Conservation (phyloP, 2,797 vertebrate species). For the Parotocinclus haroldoi region DNA sequence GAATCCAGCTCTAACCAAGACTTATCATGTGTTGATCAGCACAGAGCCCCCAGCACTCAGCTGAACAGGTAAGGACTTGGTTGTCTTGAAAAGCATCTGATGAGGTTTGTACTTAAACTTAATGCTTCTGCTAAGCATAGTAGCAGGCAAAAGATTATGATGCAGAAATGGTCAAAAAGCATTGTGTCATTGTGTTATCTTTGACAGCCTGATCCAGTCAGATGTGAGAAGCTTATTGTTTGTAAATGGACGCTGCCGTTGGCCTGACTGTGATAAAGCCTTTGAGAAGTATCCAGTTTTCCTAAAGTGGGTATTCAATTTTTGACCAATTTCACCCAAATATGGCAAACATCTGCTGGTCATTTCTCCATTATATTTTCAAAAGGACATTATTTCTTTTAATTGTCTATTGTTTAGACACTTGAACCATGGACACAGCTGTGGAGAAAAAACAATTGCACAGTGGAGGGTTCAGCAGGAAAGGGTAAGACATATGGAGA, state of each 20-base stretch:
- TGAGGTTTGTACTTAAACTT: not conserved
- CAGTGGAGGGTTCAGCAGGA: constrained; percentile 79
- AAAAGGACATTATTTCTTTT: not conserved
- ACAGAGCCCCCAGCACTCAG: constrained; percentile 6
- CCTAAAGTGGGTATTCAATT: constrained; percentile 27
- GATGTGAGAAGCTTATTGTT: constrained; percentile 58
- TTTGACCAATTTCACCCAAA: not conserved
- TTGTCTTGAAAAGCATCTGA: no score
- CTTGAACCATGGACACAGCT: constrained; percentile 70
- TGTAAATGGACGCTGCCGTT: constrained; percentile 70
- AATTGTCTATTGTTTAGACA: constrained; percentile 62
- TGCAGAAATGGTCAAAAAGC: not conserved
- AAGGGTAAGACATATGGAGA: constrained; percentile 74
- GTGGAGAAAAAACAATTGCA: constrained; percentile 67
- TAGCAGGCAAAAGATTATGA: no score
- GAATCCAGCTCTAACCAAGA: constrained; percentile 15
- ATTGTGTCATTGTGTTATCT: constrained; percentile 4
- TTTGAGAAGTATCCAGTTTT: constrained; percentile 68
- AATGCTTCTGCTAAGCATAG: no score
- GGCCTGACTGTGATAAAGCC: constrained; percentile 73
- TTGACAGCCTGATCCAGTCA: constrained; percentile 31
- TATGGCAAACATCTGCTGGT: not conserved
- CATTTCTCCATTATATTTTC: no score
- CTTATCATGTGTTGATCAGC: constrained; percentile 4
- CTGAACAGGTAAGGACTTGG: constrained; percentile 23